phyloP scores from a whole-genome alignment of 2,113 vertebrate genomes.

The Microcebus murinus region DNA sequence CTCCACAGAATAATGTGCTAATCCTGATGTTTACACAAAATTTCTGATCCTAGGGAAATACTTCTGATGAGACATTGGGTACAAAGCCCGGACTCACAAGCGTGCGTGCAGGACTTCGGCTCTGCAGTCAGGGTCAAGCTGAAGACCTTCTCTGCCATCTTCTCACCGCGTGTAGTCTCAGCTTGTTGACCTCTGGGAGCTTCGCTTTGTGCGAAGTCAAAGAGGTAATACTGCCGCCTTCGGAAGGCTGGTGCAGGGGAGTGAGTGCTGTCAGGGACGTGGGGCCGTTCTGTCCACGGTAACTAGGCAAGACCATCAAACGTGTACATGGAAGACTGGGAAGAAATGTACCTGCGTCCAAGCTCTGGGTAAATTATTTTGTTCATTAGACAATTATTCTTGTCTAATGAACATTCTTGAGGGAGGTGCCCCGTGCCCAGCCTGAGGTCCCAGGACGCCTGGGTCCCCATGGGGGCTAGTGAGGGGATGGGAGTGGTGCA shows the following conservation, averaged over 20 bases:
- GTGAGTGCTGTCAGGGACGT: accelerated
- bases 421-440: accelerated
- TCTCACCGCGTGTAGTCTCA: not conserved
- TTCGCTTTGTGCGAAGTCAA: not conserved
- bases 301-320: not conserved
- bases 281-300: accelerated
- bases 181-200: not conserved
- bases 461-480: accelerated
- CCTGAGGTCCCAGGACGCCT: accelerated
- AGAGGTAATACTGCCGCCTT: not conserved
- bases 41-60: not conserved
- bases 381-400: too few species aligned
- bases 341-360: not conserved
- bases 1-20: accelerated
- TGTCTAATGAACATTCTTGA: not conserved
- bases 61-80: not conserved
- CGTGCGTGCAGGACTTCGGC: accelerated
- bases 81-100: too few species aligned
- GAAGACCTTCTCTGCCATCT: not conserved
- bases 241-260: not conserved
- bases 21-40: not conserved
- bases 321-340: accelerated
- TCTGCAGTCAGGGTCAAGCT: not conserved
- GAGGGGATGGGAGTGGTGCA: not conserved
- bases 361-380: not conserved